Conservation (phyloP, 2,797 vertebrate genomes). For the Cossypha caffra region DNA sequence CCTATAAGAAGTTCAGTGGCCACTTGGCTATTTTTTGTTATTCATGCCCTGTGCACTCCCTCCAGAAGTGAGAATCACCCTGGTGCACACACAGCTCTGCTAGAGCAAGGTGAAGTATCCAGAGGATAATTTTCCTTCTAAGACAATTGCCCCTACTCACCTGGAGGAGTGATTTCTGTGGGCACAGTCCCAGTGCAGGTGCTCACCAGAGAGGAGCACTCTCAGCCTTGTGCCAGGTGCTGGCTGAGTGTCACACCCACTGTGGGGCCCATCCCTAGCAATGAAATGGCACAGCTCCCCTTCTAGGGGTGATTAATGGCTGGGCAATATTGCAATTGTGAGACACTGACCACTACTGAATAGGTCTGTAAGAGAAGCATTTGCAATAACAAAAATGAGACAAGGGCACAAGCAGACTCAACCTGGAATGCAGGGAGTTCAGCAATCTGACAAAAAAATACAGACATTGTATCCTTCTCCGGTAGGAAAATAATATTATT, state of each 20-base stretch:
- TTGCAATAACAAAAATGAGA: not conserved
- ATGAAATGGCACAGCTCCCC: not conserved
- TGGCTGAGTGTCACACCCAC: not conserved
- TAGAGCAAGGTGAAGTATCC: fast-evolving
- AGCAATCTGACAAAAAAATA: not conserved
- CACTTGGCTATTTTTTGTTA: not conserved
- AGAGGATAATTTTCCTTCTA: too few species aligned
- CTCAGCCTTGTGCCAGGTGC: not conserved
- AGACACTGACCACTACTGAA: not conserved
- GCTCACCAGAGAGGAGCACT: not conserved
- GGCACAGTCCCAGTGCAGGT: not conserved
- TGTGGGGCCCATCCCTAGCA: not conserved
- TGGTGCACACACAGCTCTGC: not conserved
- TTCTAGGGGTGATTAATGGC: not conserved
- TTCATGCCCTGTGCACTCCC: not conserved
- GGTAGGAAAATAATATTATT: not conserved
- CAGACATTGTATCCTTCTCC: not conserved
- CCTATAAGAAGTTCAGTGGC: not conserved
- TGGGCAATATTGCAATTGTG: not conserved
- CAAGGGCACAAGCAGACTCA: not conserved
- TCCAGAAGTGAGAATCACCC: not conserved
- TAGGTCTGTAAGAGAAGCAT: not conserved
- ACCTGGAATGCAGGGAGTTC: not conserved
- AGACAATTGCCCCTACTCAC: not conserved
- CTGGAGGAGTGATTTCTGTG: fast-evolving